Conservation (phyloP, 2,797 vertebrate genomes). For the Sebastes iracundus region DNA sequence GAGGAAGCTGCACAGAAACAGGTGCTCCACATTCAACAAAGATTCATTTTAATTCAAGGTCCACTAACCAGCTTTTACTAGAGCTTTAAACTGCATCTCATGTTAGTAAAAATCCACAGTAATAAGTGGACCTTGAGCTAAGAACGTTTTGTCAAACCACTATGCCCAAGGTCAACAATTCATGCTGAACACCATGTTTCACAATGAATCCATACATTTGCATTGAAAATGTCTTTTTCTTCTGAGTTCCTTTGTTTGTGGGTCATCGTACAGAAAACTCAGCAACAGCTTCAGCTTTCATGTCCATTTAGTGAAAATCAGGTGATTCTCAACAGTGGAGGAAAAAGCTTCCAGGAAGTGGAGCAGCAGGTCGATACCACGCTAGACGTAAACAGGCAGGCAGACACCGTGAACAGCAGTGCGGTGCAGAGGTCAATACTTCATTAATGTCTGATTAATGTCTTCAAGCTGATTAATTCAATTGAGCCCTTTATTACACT, state of each 20-base stretch:
- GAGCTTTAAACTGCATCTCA: background rate
- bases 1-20: background rate
- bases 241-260: background rate
- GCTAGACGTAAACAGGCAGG: slow-evolving; percentile 44
- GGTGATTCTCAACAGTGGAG: background rate
- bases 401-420: slow-evolving; percentile 59
- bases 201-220: background rate
- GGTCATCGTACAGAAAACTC: background rate
- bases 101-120: background rate
- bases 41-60: background rate
- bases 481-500: slow-evolving; percentile 65
- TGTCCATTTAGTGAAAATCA: background rate
- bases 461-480: slow-evolving; percentile 77
- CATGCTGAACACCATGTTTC: background rate
- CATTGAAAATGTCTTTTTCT: background rate
- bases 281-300: slow-evolving; percentile 5
- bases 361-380: slow-evolving; percentile 34
- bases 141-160: background rate
- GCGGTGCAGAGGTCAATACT: slow-evolving; percentile 74
- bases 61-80: background rate
- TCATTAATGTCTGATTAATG: slow-evolving; percentile 79
- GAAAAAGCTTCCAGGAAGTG: background rate
- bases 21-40: background rate
- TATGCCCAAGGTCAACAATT: background rate
- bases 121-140: background rate